Evolutionary conservation across 2,888 invertebrate species (phyloP).

Genomic region (Melolontha melolontha): DNA sequence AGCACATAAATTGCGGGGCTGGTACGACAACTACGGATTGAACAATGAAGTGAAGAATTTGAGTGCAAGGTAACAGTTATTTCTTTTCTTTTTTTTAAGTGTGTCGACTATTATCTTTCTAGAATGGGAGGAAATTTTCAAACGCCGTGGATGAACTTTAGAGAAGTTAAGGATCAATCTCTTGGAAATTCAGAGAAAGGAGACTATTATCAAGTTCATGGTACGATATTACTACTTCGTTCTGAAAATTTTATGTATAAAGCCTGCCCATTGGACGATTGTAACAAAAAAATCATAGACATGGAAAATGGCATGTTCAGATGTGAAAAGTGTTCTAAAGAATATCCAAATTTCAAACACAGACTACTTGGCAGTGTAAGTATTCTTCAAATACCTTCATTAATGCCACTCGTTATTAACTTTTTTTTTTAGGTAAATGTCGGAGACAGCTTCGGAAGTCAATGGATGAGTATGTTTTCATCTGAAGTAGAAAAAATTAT

Average conservation of each 20-base stretch:
- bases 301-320: constrained; percentile 87
- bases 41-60: constrained; percentile 73
- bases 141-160: constrained; percentile 81
- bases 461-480: constrained; percentile 93
- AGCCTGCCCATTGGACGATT: constrained; percentile 89
- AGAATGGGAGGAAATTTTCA: constrained; percentile 49
- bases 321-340: constrained; percentile 94
- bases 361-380: constrained; percentile 84
- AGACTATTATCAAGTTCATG: constrained; percentile 85
- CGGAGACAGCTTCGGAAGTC: constrained; percentile 87
- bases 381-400: constrained; percentile 51
- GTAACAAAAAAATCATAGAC: constrained; percentile 96
- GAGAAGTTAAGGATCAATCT: constrained; percentile 78
- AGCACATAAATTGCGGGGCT: constrained; percentile 87
- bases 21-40: constrained; percentile 88
- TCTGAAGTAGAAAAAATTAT: constrained; percentile 84
- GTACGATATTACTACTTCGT: constrained; percentile 81
- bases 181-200: constrained; percentile 82
- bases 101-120: constrained; percentile 2
- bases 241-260: constrained; percentile 90
- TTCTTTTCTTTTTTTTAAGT: neutral
- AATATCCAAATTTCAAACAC: constrained; percentile 88
- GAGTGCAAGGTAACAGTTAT: constrained; percentile 69
- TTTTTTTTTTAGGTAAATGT: constrained; percentile 77
- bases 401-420: neutral